phyloP scores from a whole-genome alignment of 1,140 invertebrate species.

The Hylyphantes graminicola region DNA sequence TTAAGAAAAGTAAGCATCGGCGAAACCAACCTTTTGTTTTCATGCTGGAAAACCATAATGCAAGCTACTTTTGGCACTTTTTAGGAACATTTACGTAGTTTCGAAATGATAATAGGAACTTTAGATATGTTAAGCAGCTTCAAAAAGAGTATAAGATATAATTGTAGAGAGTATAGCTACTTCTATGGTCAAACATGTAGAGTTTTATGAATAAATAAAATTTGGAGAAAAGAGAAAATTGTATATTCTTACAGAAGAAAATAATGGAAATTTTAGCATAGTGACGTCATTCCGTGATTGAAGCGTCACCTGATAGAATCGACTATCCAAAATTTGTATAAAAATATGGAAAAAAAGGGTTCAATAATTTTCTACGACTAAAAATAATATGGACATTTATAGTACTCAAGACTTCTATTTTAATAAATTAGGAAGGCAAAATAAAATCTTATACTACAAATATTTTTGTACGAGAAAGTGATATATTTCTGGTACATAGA shows the following conservation, averaged over 20 bases:
- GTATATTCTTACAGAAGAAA: conserved; percentile 13
- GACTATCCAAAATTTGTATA: background rate
- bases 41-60: conserved; percentile 16
- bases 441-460: too few relatives aligned
- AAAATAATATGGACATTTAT: too few relatives aligned
- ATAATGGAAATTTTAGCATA: conserved; percentile 36
- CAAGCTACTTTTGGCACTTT: conserved; percentile 42
- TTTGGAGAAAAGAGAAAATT: conserved; percentile 12
- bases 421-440: too few relatives aligned
- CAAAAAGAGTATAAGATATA: background rate
- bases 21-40: conserved; percentile 35
- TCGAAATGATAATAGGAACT: conserved; percentile 46
- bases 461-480: too few relatives aligned
- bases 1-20: conserved; percentile 1
- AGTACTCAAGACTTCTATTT: too few relatives aligned
- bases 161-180: background rate
- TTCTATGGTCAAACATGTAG: conserved; percentile 9
- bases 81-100: conserved; percentile 21
- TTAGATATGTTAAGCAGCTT: conserved; percentile 3
- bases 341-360: too few relatives aligned
- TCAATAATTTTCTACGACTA: too few relatives aligned
- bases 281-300: conserved; percentile 37
- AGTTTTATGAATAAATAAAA: background rate
- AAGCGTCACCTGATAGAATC: conserved; percentile 28
- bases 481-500: too few relatives aligned